A percentile compares a stretch with the other conserved stretches of the same genome.
phyloP scores from a whole-genome alignment of 1,140 invertebrate species.

The Papilio polyxenes region DNA sequence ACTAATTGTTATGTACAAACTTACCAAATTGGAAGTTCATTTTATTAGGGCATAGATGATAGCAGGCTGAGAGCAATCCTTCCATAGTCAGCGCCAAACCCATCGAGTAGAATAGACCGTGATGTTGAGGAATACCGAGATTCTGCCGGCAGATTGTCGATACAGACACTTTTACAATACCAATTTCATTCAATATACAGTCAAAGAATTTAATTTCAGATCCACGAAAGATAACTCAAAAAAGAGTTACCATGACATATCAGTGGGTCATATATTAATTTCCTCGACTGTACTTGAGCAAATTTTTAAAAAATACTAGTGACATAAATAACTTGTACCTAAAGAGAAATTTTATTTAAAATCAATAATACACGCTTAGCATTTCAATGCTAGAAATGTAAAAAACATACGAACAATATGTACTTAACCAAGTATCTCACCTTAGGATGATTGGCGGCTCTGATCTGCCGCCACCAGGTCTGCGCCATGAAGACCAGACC shows the following conservation, averaged over 20 bases:
- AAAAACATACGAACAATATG: no score
- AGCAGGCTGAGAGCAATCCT: conserved; percentile 93
- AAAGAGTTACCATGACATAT: no score
- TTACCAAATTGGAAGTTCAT: conserved; percentile 96
- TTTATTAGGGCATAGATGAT: conserved; percentile 93
- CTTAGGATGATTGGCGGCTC: conserved; percentile 35
- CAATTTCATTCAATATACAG: not conserved
- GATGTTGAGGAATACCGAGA: conserved; percentile 91
- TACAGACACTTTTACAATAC: not conserved
- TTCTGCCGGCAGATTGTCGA: conserved; percentile 40
- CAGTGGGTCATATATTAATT: no score
- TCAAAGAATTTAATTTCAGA: no score
- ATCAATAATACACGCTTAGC: no score
- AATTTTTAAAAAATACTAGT: no score
- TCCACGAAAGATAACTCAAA: no score
- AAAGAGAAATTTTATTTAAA: no score
- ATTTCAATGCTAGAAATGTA: no score
- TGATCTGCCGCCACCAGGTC: conserved; percentile 46
- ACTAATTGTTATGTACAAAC: conserved; percentile 31
- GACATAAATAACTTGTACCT: no score
- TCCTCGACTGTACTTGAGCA: no score
- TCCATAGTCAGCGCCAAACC: conserved; percentile 93
- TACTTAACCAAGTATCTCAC: conserved; percentile 13
- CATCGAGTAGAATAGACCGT: conserved; percentile 94
- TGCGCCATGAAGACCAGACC: conserved; percentile 57